Percentiles rank a stretch among this genome's conserved stretches.
Evolutionary conservation across 2,797 vertebrate genomes (phyloP).

Genomic region (Holocentrus rufus): DNA sequence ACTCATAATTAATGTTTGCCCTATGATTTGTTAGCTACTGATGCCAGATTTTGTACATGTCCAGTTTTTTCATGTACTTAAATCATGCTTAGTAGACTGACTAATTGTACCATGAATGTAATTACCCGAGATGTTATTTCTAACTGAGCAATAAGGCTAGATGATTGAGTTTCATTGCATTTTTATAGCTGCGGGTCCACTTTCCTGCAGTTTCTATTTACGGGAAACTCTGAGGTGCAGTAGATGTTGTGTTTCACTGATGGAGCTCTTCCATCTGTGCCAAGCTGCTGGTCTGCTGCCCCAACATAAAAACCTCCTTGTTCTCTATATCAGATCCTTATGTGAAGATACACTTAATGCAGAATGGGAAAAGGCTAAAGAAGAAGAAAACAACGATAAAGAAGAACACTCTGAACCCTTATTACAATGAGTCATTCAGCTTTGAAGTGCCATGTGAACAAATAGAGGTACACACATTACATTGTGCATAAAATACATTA

Average conservation of each 20-base stretch:
- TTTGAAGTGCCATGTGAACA: conserved; percentile 98
- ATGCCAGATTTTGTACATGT: too few relatives aligned
- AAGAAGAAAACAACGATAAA: conserved; percentile 99
- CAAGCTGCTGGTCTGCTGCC: conserved; percentile 43
- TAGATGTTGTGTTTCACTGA: conserved; percentile 55
- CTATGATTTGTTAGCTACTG: too few relatives aligned
- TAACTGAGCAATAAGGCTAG: background rate
- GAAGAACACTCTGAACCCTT: conserved; percentile 98
- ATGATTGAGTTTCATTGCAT: background rate
- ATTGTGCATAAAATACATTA: background rate
- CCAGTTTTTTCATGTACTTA: too few relatives aligned
- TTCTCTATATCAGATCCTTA: conserved; percentile 90
- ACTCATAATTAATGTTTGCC: too few relatives aligned
- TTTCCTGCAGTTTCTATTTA: conserved; percentile 50
- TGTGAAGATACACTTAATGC: conserved; percentile 98
- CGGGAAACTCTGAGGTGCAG: conserved; percentile 38
- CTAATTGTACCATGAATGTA: too few relatives aligned
- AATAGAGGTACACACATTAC: conserved; percentile 87
- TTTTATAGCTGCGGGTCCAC: conserved; percentile 34
- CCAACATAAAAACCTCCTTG: conserved; percentile 48
- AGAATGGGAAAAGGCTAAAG: conserved; percentile 97
- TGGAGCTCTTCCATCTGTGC: conserved; percentile 44
- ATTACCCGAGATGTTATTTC: too few relatives aligned
- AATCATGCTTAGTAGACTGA: too few relatives aligned
- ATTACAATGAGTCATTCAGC: conserved; percentile 99